Conservation (phyloP, 2,113 vertebrate genomes). For the Triplophysa siluroides region DNA sequence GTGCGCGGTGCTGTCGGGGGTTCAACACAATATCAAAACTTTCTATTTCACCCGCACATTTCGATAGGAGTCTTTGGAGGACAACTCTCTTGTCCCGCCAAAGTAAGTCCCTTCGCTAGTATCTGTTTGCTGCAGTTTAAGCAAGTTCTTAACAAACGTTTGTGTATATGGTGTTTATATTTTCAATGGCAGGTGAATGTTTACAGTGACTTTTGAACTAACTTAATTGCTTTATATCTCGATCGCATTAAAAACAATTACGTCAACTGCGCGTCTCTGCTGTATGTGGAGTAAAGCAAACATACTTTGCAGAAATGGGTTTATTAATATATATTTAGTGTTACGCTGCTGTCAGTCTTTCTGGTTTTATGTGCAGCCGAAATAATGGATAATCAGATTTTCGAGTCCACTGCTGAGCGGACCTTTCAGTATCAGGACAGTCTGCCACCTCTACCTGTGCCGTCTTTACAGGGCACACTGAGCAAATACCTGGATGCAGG, state of each 20-base stretch:
- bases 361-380: slow-evolving; percentile 32
- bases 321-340: neutral
- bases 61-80: neutral
- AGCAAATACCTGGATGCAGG: slow-evolving; percentile 91
- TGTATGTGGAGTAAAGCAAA: neutral
- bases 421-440: slow-evolving; percentile 90
- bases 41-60: neutral
- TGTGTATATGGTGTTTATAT: neutral
- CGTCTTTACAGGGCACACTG: slow-evolving; percentile 83
- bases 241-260: neutral
- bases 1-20: no score
- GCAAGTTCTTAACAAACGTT: neutral
- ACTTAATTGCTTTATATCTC: neutral
- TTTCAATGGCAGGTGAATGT: neutral
- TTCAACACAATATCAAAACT: neutral
- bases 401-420: slow-evolving; percentile 75
- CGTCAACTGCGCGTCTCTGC: neutral
- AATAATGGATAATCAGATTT: slow-evolving; percentile 83
- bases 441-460: slow-evolving; percentile 88
- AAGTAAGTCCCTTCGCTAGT: neutral
- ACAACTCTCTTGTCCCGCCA: neutral
- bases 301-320: neutral
- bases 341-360: neutral
- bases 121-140: neutral
- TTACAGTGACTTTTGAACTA: neutral